Percentiles rank a stretch among this genome's conserved stretches.
phyloP scores from a whole-genome alignment of 2,888 invertebrate genomes.

The Scaeva pyrastri region DNA sequence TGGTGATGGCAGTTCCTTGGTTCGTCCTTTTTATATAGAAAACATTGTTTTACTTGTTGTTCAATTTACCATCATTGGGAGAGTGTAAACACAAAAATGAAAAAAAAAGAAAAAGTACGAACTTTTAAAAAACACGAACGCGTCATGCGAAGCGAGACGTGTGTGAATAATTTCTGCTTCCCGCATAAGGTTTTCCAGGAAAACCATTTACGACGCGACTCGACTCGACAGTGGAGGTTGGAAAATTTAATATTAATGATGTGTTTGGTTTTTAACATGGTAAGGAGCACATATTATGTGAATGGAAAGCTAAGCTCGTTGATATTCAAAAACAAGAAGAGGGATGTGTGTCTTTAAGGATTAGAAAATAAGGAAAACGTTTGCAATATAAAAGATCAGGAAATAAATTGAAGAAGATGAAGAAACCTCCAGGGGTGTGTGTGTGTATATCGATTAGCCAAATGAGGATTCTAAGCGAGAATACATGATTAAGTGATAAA shows the following conservation, averaged over 20 bases:
- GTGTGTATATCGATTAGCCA: background rate
- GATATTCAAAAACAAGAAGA: background rate
- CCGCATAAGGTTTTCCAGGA: background rate
- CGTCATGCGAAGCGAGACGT: constrained; percentile 7
- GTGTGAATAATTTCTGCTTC: constrained; percentile 22
- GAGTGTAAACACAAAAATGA: background rate
- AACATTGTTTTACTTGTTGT: constrained; percentile 69
- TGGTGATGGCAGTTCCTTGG: constrained; percentile 16
- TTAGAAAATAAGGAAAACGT: background rate
- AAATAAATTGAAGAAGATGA: background rate
- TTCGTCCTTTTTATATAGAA: constrained; percentile 28
- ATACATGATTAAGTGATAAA: no score
- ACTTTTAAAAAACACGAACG: constrained; percentile 17
- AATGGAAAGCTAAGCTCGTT: background rate
- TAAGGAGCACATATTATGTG: no score
- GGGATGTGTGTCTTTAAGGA: background rate
- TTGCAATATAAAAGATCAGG: background rate
- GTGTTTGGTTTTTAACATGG: background rate
- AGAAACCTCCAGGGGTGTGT: background rate
- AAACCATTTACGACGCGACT: no score
- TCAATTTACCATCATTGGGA: constrained; percentile 18
- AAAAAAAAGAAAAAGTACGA: background rate
- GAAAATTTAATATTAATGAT: constrained; percentile 31
- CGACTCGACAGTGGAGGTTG: no score
- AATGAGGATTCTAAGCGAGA: background rate